Base-by-base conservation (phyloP, 1,140 invertebrate genomes). In the Bradysia coprophila region DNA sequence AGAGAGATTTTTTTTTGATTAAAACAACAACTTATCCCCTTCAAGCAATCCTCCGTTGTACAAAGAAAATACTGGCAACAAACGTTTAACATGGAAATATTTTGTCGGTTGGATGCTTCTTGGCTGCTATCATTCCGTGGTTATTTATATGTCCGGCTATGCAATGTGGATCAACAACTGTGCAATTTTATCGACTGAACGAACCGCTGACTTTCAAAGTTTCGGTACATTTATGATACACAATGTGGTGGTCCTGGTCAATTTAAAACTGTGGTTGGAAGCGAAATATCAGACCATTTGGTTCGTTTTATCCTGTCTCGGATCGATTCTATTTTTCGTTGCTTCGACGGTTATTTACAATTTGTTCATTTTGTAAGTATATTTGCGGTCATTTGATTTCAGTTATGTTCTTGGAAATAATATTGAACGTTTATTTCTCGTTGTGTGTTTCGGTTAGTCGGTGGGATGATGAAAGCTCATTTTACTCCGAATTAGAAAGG, bases 21-120 rank as follows among this genome's bases (percentile, higher is more conserved):
- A 11, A 36, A 9, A n/a, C 9, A 36, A 36, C 33, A 11, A 10
- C 6, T 20, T 40, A 31, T 24, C n/a, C 21, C 5, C 9, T 52
- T 53, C 19, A 48, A 72, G 69, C 34, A 65, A 75, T 31, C 81
- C 82, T 2, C 56, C 66, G 8, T 53, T 87, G 1, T 92, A 91
- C 57, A 69, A 67, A 49, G 57, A 66, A 10, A 71, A 80, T 43
- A 65, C 56, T 13, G 67, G 64, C 36, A 85, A 88, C 63, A 65
- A 66, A 40, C 64, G 75, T n/a, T 62, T 89, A 48, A 68, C 72
- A 0, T 69, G 64, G 60, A 51, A 45, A 1, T 61, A 73, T 43
- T 85, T 86, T 53, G n/a, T 68, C 1, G 52, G 61, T 21, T 88
- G 84, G 84, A 64, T 67, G 21, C 2, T 66, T 1, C 54, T 72